Evolutionary conservation across 2,888 invertebrate genomes (phyloP).

Genomic region (Crossocerus cetratus): DNA sequence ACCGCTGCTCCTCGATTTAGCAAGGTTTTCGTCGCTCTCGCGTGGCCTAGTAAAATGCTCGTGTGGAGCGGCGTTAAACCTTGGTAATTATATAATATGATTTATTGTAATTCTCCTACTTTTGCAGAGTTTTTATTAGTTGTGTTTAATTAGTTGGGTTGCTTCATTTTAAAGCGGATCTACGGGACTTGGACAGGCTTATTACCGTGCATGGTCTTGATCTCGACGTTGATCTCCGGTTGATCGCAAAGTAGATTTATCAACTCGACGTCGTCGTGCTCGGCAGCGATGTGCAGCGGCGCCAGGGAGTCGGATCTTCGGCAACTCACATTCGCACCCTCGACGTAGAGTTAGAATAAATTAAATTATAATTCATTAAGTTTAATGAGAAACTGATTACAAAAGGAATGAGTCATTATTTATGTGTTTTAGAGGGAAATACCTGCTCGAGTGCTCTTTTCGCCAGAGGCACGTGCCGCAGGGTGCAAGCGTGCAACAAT

Average conservation of each 20-base stretch:
- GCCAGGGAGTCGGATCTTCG: conserved; percentile 12
- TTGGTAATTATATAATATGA: background rate
- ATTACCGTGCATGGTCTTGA: conserved; percentile 15
- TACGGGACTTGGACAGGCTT: background rate
- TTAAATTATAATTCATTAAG: background rate
- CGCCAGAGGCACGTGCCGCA: conserved; percentile 11
- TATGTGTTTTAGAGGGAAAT: too few species aligned
- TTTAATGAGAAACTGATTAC: too few species aligned
- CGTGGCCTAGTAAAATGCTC: background rate
- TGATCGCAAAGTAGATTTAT: conserved; percentile 25
- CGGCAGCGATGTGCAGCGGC: conserved; percentile 20
- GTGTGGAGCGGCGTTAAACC: conserved; percentile 19
- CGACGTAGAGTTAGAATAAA: background rate
- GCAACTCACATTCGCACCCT: conserved; percentile 18
- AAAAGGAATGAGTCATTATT: too few species aligned
- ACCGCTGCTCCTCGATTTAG: background rate
- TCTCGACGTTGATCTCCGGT: conserved; percentile 2
- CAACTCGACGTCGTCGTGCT: conserved; percentile 5
- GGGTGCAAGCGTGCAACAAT: conserved; percentile 14
- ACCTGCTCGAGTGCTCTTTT: conserved; percentile 10
- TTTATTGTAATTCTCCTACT: background rate
- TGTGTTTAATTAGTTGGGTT: too few species aligned
- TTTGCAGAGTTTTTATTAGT: too few species aligned
- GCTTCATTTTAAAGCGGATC: background rate
- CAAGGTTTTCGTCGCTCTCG: background rate